Conservation (phyloP, 2,888 invertebrate genomes). For the Drosophila paranaensis region DNA sequence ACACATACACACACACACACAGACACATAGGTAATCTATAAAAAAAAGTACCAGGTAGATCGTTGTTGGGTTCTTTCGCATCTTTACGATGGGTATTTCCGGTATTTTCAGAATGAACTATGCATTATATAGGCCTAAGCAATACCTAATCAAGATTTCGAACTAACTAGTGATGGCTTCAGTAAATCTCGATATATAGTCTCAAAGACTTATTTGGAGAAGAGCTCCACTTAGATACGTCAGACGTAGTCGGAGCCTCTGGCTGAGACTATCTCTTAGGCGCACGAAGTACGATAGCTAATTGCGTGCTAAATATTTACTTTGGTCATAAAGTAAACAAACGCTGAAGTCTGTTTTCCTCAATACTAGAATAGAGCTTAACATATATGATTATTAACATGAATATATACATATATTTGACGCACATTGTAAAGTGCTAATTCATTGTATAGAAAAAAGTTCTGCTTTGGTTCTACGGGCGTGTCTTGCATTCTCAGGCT, state of each 20-base stretch:
- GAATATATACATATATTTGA: neutral
- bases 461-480: neutral
- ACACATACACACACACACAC: neutral
- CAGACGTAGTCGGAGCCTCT: neutral
- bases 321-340: constrained; percentile 1
- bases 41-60: neutral
- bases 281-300: constrained; percentile 9
- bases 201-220: neutral
- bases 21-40: neutral
- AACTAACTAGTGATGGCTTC: neutral
- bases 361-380: neutral
- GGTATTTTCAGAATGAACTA: neutral
- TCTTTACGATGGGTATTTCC: neutral
- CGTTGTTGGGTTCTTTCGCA: neutral
- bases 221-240: neutral
- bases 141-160: neutral
- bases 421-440: neutral
- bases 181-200: neutral
- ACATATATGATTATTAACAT: neutral
- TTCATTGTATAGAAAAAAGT: no score
- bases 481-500: neutral
- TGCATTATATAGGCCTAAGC: neutral
- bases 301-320: constrained; percentile 34
- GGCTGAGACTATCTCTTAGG: constrained; percentile 1
- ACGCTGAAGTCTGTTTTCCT: neutral